Conservation (phyloP, 2,113 vertebrate genomes). For the Nyctereutes procyonoides region DNA sequence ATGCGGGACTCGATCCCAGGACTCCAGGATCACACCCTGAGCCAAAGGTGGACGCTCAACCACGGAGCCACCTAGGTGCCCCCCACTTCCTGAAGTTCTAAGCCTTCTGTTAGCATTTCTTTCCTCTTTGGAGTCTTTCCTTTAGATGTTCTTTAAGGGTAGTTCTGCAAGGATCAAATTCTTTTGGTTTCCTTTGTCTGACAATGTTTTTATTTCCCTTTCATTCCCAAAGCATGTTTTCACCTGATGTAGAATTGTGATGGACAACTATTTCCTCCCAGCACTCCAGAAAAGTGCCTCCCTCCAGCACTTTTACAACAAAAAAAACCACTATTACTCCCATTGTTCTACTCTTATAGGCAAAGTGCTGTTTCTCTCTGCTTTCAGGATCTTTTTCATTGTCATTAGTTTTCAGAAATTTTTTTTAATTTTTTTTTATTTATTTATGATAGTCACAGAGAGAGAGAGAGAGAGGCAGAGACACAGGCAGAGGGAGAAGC, state of each 20-base stretch:
- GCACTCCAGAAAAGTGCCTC: neutral
- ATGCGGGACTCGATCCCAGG: too few relatives aligned
- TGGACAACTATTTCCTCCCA: neutral
- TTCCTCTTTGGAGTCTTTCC: neutral
- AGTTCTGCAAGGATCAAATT: neutral
- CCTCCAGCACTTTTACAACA: neutral
- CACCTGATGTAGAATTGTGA: neutral
- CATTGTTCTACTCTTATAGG: rapidly evolving
- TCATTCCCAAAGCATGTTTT: neutral
- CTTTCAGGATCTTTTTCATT: neutral
- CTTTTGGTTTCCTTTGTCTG: neutral
- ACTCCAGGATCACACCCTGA: too few relatives aligned
- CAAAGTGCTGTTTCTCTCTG: neutral
- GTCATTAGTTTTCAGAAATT: neutral
- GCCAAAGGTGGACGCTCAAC: too few relatives aligned
- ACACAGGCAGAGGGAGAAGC: too few relatives aligned
- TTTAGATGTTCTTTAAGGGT: neutral
- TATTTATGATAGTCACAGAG: too few relatives aligned
- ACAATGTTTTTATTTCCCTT: neutral
- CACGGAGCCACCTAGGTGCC: too few relatives aligned
- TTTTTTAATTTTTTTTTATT: too few relatives aligned
- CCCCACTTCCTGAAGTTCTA: neutral
- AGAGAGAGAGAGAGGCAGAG: too few relatives aligned
- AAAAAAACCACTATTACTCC: neutral
- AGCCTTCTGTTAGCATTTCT: neutral